Evolutionary conservation across 2,888 invertebrate species (phyloP).

Genomic region (Agriotes lineatus): DNA sequence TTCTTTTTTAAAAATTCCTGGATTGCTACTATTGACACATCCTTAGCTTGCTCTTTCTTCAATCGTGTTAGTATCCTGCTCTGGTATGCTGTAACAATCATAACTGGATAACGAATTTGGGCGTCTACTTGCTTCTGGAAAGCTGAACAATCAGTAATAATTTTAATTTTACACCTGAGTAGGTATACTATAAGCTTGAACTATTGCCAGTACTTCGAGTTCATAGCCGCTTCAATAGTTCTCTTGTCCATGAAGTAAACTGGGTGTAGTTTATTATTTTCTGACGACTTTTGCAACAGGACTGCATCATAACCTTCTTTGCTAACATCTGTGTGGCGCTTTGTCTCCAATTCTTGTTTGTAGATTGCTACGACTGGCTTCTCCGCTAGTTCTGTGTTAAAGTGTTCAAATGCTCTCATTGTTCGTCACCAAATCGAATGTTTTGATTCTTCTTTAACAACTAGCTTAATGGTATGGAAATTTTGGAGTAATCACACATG

Average conservation of each 20-base stretch:
- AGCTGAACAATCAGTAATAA: slow-evolving; percentile 58
- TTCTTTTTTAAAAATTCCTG: too few species aligned
- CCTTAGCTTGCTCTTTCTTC: slow-evolving; percentile 44
- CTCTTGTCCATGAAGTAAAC: slow-evolving; percentile 57
- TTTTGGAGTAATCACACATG: slow-evolving; percentile 53
- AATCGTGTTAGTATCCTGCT: slow-evolving; percentile 15
- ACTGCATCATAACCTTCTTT: slow-evolving; percentile 52
- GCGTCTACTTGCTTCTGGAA: slow-evolving; percentile 56
- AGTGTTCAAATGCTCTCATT: slow-evolving; percentile 40
- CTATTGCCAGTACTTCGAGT: slow-evolving; percentile 56
- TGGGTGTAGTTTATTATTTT: slow-evolving; percentile 52
- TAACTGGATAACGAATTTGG: too few species aligned
- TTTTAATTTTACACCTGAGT: slow-evolving; percentile 52
- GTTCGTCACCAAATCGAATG: slow-evolving; percentile 41
- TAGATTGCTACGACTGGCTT: slow-evolving; percentile 14
- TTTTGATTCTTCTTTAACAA: slow-evolving; percentile 47
- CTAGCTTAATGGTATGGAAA: slow-evolving; percentile 58
- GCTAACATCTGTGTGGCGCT: slow-evolving; percentile 54
- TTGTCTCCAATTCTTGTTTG: too few species aligned
- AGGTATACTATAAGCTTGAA: slow-evolving; percentile 58
- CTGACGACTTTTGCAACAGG: slow-evolving; percentile 49
- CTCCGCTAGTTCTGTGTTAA: slow-evolving; percentile 32
- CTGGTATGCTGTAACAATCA: slow-evolving; percentile 9
- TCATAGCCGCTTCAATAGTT: slow-evolving; percentile 49
- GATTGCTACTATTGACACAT: too few species aligned